phyloP scores from a whole-genome alignment of 2,888 invertebrate genomes.

The Hirtodrosophila confusa region DNA sequence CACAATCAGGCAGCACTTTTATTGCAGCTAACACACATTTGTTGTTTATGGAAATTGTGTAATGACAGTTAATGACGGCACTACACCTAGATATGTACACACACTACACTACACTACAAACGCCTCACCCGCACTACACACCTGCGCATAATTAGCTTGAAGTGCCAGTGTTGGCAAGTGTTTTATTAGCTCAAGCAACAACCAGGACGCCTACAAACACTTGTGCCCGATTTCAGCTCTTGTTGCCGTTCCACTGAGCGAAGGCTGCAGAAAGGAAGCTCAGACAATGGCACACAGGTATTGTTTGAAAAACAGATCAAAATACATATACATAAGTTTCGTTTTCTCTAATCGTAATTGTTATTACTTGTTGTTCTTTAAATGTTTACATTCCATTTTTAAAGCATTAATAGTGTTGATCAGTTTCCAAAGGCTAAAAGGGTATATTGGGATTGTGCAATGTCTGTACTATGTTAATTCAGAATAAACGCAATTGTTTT shows the following conservation, averaged over 20 bases:
- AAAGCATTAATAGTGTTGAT: too few relatives aligned
- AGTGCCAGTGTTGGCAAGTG: constrained; percentile 71
- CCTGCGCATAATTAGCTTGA: constrained; percentile 63
- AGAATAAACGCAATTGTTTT: too few relatives aligned
- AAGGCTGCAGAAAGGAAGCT: constrained; percentile 24
- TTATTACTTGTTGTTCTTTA: too few relatives aligned
- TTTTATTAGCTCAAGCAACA: constrained; percentile 72
- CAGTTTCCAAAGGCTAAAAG: too few relatives aligned
- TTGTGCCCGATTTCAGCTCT: constrained; percentile 55
- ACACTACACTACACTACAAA: not conserved
- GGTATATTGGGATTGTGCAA: too few relatives aligned
- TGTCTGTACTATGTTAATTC: too few relatives aligned
- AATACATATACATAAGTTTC: not conserved
- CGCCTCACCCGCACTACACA: constrained; percentile 1
- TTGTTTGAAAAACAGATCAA: not conserved
- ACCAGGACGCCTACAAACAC: constrained; percentile 55
- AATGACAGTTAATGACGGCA: constrained; percentile 75
- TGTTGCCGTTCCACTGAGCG: constrained; percentile 11
- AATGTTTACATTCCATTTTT: too few relatives aligned
- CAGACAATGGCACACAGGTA: constrained; percentile 10
- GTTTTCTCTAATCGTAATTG: too few relatives aligned
- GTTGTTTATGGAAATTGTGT: constrained; percentile 76
- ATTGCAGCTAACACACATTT: constrained; percentile 11
- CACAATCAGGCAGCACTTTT: not conserved
- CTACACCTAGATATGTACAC: constrained; percentile 62